Evolutionary conservation across 2,888 invertebrate species (phyloP).

Genomic region (Amblyjoppa proteus): DNA sequence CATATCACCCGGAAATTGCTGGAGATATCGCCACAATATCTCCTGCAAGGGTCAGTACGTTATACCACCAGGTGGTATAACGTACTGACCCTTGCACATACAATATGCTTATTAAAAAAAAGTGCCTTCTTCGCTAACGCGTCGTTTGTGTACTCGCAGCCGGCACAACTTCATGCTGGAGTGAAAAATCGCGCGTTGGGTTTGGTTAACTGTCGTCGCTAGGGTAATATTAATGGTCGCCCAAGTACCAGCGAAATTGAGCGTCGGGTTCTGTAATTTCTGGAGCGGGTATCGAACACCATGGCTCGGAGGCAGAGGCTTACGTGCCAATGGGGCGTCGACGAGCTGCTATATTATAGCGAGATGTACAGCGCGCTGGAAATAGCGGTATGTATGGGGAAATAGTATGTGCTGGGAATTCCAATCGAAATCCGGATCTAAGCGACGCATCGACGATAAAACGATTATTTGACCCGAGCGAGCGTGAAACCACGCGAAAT

Average conservation of each 20-base stretch:
- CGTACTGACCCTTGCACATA: no score
- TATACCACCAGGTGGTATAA: no score
- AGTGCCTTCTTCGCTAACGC: not conserved
- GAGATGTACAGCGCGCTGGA: slow-evolving; percentile 7
- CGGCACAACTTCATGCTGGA: slow-evolving; percentile 29
- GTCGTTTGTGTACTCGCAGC: not conserved
- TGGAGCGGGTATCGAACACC: not conserved
- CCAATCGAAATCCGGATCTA: slow-evolving; percentile 61
- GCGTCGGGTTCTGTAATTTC: slow-evolving; percentile 12
- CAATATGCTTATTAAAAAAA: not conserved
- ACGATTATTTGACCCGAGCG: slow-evolving; percentile 69
- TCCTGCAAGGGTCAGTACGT: no score
- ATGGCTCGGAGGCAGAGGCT: slow-evolving; percentile 9
- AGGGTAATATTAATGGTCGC: slow-evolving; percentile 49
- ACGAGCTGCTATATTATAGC: not conserved
- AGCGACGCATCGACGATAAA: slow-evolving; percentile 61
- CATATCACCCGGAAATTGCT: no score
- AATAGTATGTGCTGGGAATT: slow-evolving; percentile 30
- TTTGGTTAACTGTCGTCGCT: slow-evolving; percentile 5
- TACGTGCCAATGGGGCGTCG: not conserved
- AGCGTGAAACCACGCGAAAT: slow-evolving; percentile 69
- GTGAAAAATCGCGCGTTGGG: slow-evolving; percentile 41
- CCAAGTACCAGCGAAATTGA: slow-evolving; percentile 29
- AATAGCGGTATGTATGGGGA: slow-evolving; percentile 16
- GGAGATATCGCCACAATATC: no score